phyloP scores from a whole-genome alignment of 2,113 vertebrate genomes.

The Oncorhynchus kisutch region DNA sequence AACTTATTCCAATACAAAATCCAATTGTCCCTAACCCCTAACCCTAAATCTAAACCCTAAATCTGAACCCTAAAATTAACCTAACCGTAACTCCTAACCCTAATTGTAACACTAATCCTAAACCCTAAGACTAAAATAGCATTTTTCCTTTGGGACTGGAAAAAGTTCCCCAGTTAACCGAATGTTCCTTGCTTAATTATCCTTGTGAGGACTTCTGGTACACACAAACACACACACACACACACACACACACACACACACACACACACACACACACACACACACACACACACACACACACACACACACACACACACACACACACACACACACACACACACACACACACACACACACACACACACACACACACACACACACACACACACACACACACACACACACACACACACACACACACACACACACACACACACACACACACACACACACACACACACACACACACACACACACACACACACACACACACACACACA shows the following conservation, averaged over 20 bases:
- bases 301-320: conserved; percentile 7
- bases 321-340: conserved; percentile 11
- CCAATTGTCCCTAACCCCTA: too few species aligned
- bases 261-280: not conserved
- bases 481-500: not conserved
- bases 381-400: not conserved
- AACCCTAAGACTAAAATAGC: too few species aligned
- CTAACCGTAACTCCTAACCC: too few species aligned
- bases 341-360: conserved; percentile 9
- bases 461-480: not conserved
- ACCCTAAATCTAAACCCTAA: too few species aligned
- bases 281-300: not conserved
- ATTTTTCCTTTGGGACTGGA: too few species aligned
- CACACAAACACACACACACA: conserved; percentile 13
- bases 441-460: not conserved
- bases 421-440: not conserved
- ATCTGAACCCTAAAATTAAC: too few species aligned
- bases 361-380: not conserved
- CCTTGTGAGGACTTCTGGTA: not conserved
- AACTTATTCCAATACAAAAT: too few species aligned
- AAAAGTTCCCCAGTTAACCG: too few species aligned
- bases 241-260: not conserved
- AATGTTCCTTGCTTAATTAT: too few species aligned
- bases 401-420: not conserved
- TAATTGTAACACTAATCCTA: too few species aligned